Percentiles rank a stretch among this genome's conserved stretches.
phyloP scores from a whole-genome alignment of 2,797 vertebrate species.

The Danio jaintianensis region DNA sequence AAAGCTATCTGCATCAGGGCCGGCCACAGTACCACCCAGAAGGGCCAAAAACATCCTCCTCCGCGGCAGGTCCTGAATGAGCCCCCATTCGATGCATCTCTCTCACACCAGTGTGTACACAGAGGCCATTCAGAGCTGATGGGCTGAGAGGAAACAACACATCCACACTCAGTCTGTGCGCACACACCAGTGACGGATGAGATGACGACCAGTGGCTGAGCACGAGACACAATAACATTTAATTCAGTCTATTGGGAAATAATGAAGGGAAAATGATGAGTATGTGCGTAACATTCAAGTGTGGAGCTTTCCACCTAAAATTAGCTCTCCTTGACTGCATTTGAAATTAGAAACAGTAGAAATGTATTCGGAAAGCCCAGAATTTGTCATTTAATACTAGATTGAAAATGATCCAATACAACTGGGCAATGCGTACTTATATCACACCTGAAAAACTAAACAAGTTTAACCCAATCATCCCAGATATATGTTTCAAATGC shows the following conservation, averaged over 20 bases:
- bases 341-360: too few species aligned
- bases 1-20: constrained; percentile 59
- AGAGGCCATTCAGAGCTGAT: constrained; percentile 56
- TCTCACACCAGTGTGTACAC: constrained; percentile 56
- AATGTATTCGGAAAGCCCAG: too few species aligned
- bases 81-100: constrained; percentile 65
- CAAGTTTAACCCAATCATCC: too few species aligned
- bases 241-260: constrained; percentile 11
- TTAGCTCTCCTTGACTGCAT: too few species aligned
- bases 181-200: constrained; percentile 8
- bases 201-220: constrained; percentile 2
- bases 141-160: constrained; percentile 48
- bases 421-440: too few species aligned
- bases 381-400: too few species aligned
- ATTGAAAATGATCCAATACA: too few species aligned
- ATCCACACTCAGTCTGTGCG: constrained; percentile 39
- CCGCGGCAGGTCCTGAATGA: constrained; percentile 62
- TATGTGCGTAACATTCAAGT: neutral
- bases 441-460: too few species aligned
- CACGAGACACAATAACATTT: constrained; percentile 18
- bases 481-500: too few species aligned
- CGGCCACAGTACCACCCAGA: constrained; percentile 61
- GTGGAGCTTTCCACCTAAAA: too few species aligned
- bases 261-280: neutral
- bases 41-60: constrained; percentile 62